A percentile compares a stretch with the other conserved stretches of the same genome.
These are phyloP conservation scores for Actinia tenebrosa DNA, from an alignment of 64 coral and sea anemone genomes.

Conservation along the genomic window DNA sequence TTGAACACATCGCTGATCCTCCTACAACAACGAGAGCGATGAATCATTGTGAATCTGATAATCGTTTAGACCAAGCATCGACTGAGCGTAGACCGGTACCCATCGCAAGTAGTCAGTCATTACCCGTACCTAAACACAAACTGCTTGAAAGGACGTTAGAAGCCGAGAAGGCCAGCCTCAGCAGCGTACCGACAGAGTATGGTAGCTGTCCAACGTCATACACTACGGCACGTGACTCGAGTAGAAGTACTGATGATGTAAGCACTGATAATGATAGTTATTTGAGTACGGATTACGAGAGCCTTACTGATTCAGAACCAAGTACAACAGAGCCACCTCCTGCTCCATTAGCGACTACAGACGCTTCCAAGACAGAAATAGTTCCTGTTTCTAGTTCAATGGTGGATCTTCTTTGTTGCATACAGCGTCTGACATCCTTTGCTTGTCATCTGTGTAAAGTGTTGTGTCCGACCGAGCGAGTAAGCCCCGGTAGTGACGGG, in stretches of 20 bases:
- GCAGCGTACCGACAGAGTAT: not conserved
- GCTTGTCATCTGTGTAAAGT: constrained; percentile 77
- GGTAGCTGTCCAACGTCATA: constrained; percentile 5
- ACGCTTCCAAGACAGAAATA: not conserved
- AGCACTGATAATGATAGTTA: not conserved
- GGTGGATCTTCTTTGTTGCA: constrained; percentile 68
- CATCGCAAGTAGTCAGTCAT: not conserved
- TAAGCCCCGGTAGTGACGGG: constrained; percentile 7
- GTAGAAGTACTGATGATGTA: not conserved
- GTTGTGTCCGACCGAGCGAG: constrained; percentile 42
- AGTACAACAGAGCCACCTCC: not conserved
- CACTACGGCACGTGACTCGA: not conserved
- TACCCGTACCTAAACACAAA: not conserved
- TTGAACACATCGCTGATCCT: not conserved
- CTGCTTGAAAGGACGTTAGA: not conserved
- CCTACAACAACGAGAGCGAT: not conserved
- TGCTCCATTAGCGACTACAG: not conserved
- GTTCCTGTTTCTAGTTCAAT: constrained; percentile 59
- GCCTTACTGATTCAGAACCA: not conserved
- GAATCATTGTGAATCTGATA: not conserved
- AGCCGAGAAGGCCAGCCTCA: not conserved
- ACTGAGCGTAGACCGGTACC: not conserved
- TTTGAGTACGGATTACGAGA: not conserved
- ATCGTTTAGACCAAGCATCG: not conserved
- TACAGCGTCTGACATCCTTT: constrained; percentile 69